These are phyloP conservation scores for Scomber colias DNA, from an alignment of 2,113 vertebrate genomes.

Conservation along the genomic window DNA sequence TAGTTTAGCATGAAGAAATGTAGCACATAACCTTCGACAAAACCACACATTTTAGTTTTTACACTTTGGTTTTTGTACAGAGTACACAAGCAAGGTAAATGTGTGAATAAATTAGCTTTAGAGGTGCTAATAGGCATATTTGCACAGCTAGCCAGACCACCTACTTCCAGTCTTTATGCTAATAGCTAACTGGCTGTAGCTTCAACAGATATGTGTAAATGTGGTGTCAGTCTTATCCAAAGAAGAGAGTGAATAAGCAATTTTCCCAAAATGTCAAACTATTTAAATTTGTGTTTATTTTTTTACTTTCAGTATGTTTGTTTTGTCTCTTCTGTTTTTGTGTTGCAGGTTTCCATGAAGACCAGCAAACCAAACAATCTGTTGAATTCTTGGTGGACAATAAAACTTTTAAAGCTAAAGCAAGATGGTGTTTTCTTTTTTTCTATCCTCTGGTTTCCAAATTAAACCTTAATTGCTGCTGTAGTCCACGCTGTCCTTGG, in stretches of 20 bases:
- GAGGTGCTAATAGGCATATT: too few species aligned
- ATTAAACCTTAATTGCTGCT: background rate
- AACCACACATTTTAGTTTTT: too few species aligned
- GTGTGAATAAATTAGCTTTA: too few species aligned
- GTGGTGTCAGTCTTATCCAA: background rate
- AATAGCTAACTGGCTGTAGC: too few species aligned
- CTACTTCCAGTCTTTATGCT: too few species aligned
- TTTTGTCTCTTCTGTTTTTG: conserved; percentile 6
- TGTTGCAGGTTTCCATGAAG: conserved; percentile 55
- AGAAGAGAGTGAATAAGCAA: background rate
- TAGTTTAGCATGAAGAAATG: too few species aligned
- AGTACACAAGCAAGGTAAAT: too few species aligned
- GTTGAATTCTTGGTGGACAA: conserved; percentile 14
- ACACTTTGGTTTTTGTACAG: too few species aligned
- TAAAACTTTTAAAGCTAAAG: conserved; percentile 1
- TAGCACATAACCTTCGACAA: too few species aligned
- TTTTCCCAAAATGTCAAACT: background rate
- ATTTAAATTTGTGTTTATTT: background rate
- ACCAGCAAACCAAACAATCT: background rate
- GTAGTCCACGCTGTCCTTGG: too few species aligned
- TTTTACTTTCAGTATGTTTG: background rate
- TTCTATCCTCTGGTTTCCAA: background rate
- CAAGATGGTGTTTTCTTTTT: background rate
- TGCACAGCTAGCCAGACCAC: too few species aligned
- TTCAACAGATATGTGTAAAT: background rate